These are phyloP conservation scores for Pogoniulus pusillus DNA, from an alignment of 2,797 vertebrate genomes.

Conservation along the genomic window DNA sequence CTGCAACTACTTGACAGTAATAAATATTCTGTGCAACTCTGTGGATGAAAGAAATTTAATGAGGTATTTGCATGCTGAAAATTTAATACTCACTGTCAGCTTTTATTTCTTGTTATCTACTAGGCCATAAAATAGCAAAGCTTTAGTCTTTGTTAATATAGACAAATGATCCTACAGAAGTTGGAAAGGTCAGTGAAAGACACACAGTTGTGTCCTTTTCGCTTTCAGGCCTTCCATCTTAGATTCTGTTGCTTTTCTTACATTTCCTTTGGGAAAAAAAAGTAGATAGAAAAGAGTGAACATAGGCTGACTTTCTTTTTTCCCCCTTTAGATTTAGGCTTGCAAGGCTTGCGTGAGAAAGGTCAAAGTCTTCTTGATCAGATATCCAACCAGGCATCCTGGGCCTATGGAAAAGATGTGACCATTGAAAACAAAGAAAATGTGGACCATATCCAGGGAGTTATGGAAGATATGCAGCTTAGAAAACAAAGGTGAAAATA, in stretches of 20 bases:
- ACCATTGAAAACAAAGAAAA: conserved; percentile 93
- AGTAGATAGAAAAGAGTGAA: background rate
- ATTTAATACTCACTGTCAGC: background rate
- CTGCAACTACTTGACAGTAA: background rate
- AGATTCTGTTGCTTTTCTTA: background rate
- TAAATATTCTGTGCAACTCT: background rate
- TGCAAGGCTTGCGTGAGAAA: conserved; percentile 92
- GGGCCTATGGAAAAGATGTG: conserved; percentile 90
- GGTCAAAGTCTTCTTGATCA: conserved; percentile 92
- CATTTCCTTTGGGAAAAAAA: background rate
- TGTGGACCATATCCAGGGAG: conserved; percentile 91
- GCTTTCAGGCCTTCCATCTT: background rate
- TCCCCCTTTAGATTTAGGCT: conserved; percentile 83
- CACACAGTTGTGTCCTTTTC: background rate
- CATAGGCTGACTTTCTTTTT: background rate
- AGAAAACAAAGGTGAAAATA: conserved; percentile 89
- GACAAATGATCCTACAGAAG: background rate
- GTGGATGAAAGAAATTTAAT: background rate
- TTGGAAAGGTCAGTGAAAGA: background rate
- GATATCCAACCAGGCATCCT: conserved; percentile 90
- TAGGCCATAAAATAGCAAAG: background rate
- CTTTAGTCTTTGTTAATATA: background rate
- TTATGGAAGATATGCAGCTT: conserved; percentile 99
- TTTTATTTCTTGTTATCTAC: background rate
- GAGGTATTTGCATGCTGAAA: background rate